Percentiles rank a stretch among this genome's conserved stretches.
These are phyloP conservation scores for Ctenosaura bakeri DNA, from an alignment of 2,797 vertebrate genomes.

Conservation along the genomic window DNA sequence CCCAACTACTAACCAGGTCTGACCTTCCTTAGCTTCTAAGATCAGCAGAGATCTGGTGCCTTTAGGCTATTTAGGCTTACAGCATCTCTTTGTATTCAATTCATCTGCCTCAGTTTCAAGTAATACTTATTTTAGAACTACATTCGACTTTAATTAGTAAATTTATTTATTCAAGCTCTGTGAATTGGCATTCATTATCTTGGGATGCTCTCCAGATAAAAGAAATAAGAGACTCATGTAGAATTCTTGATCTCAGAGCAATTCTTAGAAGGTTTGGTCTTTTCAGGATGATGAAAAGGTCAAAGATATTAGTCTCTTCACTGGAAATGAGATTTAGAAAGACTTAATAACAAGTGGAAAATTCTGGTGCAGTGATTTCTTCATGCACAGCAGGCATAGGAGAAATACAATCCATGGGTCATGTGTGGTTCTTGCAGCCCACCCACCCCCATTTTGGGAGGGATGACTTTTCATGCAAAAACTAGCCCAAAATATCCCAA, in stretches of 20 bases:
- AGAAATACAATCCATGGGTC: too few species aligned
- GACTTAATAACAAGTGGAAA: neutral
- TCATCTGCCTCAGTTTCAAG: neutral
- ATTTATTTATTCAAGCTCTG: neutral
- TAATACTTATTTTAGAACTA: neutral
- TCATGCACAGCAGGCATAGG: too few species aligned
- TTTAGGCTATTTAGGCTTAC: too few species aligned
- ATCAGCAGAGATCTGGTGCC: too few species aligned
- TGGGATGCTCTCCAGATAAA: neutral
- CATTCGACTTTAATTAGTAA: neutral
- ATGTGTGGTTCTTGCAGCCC: too few species aligned
- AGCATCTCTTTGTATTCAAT: neutral
- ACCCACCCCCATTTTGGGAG: neutral
- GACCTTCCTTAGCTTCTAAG: too few species aligned
- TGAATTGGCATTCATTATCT: neutral
- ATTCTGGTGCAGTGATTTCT: neutral
- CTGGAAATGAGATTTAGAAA: constrained; percentile 20
- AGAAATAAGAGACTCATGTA: neutral
- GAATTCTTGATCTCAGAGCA: neutral
- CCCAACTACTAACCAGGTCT: too few species aligned
- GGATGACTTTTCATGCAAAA: too few species aligned
- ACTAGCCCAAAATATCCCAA: too few species aligned
- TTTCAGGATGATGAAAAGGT: neutral
- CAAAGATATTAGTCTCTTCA: neutral
- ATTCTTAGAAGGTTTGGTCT: neutral